Base-by-base conservation (phyloP, 2,888 invertebrate genomes). In the Polydrusus pterygomalis region DNA sequence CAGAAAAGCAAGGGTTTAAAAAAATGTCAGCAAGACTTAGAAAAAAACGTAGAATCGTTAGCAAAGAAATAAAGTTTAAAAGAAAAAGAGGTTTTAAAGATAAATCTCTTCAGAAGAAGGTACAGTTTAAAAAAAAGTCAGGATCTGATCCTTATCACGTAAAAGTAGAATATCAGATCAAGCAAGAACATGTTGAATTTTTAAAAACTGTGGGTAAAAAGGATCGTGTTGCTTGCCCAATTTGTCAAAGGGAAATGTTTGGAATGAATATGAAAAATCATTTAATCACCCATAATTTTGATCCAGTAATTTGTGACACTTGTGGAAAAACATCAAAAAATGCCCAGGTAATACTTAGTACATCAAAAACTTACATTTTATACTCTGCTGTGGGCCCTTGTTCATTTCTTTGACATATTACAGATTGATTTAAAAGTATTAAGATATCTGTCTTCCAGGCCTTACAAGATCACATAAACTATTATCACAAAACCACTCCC, bases 251-350 rank as follows among this genome's bases (percentile, higher is more conserved):
- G 7, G 79, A 81, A 38, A 83, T 85, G 45, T 81, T 82, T 17
- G 81, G 80, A 11, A 81, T 82, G 54, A 85, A 85, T 54, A 81
- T 84, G 38, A 83, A 81, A 56, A 83, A 82, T 38, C 85, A 86
- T 71, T 75, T 84, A 10, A 78, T 79, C 38, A 81, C 81, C n/a
- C 85, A 86, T 78, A 79, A 80, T 25, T 82, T 83, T 75, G 79
- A 80, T 13, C 84, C 83, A 18, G 82, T 83, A 58, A 79, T 82
- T 43, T 86, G 86, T 77, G 82, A 85, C 34, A 79, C 85, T 18
- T 86, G 86, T 77, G 84, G 85, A 8, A 81, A 81, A 45, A 80
- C 81, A 17, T 82, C 82, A 54, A 84, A 83, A 77, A 86, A 84
- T 80, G 81, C 82, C 82, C 84, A 68, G 79, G 75, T 75, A 68